Base-by-base conservation (phyloP, 2,113 vertebrate species). In the Aldabrachelys gigantea region DNA sequence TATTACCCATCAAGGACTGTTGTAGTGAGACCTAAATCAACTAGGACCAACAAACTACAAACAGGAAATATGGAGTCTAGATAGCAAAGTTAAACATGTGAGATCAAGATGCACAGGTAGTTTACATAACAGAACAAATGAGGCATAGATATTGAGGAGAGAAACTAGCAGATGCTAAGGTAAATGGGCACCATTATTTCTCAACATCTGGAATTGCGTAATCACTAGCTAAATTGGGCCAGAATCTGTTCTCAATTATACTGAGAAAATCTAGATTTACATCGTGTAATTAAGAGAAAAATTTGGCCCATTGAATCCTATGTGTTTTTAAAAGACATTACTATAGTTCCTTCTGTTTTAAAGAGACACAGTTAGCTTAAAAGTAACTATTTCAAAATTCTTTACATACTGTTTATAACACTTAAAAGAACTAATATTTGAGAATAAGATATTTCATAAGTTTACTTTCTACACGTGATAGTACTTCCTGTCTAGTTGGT, bases 151-250 rank as follows among this genome's bases (percentile, higher is more conserved):
- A 83, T 2, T 4, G 22, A 88, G 10, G 16, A 6, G 29, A 92
- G 29, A 94, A 97, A 92, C 10, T 62, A 76, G 52, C 16, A 91
- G 57, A 85, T 5, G 11, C 38, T 50, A 88, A 92, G 92, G 59
- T 88, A 96, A 94, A 96, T 27, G 24, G 47, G 83, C 89, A 88
- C 69, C 82, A 59, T 87, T 57, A 84, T 59, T 83, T 65, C 87
- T 49, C 65, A 86, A 79, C 19, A 81, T 50, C 21, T 59, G 31
- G 35, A 80, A 95, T 53, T 19, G 2, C 41, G 62, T 78, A 95
- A 87, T 3, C 1, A 82, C 24, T 90, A 85, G 16, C 83, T 27
- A 8, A 44, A 50, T 12, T 84, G 53, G 62, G 87, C 4, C 4
- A 75, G 85, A 91, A 79, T 80, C 1, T 88, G 76, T 91, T 88